Conservation (phyloP, 2,113 vertebrate genomes). For the Syngnathus typhle region DNA sequence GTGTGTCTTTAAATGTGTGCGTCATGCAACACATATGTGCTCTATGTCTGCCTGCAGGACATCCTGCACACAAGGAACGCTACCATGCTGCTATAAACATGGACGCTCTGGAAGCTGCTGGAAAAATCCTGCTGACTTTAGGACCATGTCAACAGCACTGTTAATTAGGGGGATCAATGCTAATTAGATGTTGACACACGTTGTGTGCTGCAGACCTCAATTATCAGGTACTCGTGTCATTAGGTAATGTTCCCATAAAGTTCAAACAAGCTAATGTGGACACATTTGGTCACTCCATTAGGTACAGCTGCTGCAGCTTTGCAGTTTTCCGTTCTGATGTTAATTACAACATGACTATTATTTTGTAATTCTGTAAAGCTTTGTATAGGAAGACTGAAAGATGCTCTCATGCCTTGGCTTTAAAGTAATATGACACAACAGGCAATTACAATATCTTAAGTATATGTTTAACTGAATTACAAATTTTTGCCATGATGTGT, state of each 20-base stretch:
- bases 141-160: conserved; percentile 43
- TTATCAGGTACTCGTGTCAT: background rate
- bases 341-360: background rate
- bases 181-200: conserved; percentile 37
- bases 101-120: conserved; percentile 45
- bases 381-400: background rate
- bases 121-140: conserved; percentile 63
- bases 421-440: background rate
- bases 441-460: background rate
- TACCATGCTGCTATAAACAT: conserved; percentile 47
- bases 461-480: background rate
- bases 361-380: background rate
- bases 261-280: background rate
- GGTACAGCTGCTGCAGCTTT: background rate
- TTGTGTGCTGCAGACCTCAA: conserved; percentile 23
- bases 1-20: conserved; percentile 51
- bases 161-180: conserved; percentile 51
- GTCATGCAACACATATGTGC: conserved; percentile 51
- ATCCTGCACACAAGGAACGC: conserved; percentile 54
- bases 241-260: background rate
- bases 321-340: background rate
- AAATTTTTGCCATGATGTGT: background rate
- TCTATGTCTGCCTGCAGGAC: conserved; percentile 49
- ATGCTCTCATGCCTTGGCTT: too few species aligned
- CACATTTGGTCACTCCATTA: background rate